Conservation (phyloP, 2,113 vertebrate species). For the Arizona elegans region DNA sequence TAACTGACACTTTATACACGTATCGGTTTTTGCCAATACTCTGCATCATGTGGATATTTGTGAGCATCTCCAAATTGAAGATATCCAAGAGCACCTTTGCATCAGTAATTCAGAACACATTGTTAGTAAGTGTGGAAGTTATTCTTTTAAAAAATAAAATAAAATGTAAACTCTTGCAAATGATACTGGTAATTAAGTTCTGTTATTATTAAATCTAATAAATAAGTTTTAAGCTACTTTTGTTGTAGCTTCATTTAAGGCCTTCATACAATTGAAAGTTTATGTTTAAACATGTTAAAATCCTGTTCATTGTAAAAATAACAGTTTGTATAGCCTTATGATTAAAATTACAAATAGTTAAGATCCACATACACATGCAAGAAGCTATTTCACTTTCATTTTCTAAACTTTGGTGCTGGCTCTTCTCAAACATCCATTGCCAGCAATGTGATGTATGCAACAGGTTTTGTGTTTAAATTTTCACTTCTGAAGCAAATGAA, state of each 20-base stretch:
- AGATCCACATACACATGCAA: conserved; percentile 66
- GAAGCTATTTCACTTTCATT: conserved; percentile 59
- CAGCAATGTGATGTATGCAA: conserved; percentile 65
- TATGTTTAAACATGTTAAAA: conserved; percentile 72
- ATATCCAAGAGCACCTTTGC: conserved; percentile 61
- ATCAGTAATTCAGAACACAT: conserved; percentile 47
- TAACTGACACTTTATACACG: conserved; percentile 67
- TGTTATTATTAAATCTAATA: conserved; percentile 68
- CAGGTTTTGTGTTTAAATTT: conserved; percentile 18
- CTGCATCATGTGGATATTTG: conserved; percentile 37
- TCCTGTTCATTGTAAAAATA: conserved; percentile 75
- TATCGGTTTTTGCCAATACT: conserved; percentile 58
- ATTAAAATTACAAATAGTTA: conserved; percentile 68
- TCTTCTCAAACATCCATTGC: conserved; percentile 57
- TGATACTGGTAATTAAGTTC: conserved; percentile 60
- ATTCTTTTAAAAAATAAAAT: conserved; percentile 55
- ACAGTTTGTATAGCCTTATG: conserved; percentile 68
- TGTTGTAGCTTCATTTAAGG: conserved; percentile 75
- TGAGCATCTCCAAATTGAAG: conserved; percentile 54
- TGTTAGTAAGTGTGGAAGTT: conserved; percentile 55
- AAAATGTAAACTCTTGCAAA: conserved; percentile 68
- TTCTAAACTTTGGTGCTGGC: conserved; percentile 55
- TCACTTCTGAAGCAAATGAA: neutral
- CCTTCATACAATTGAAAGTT: conserved; percentile 73
- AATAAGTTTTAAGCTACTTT: conserved; percentile 71